These are phyloP conservation scores for Accipiter cooperii DNA, from an alignment of 2,113 vertebrate species.

Conservation along the genomic window DNA sequence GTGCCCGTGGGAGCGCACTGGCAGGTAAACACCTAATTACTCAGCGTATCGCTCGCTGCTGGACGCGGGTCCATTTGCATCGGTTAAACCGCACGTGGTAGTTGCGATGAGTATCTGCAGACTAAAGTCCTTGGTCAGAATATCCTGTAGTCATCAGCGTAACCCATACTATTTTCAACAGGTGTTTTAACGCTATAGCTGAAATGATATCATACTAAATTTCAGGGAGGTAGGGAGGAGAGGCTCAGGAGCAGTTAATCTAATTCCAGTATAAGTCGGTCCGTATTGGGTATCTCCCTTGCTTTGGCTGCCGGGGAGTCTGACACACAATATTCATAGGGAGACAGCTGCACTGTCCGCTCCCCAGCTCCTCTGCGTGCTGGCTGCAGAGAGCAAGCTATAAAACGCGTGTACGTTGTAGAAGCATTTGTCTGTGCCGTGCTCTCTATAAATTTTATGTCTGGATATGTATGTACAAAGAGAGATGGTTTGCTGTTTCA, in stretches of 20 bases:
- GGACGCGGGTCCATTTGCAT: accelerated
- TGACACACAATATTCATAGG: constrained; percentile 4
- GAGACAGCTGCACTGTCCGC: background rate
- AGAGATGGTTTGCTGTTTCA: background rate
- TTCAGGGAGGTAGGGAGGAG: background rate
- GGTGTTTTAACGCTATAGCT: background rate
- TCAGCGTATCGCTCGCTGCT: accelerated
- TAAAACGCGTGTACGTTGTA: accelerated
- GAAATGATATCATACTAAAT: background rate
- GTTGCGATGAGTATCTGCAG: background rate
- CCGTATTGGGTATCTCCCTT: background rate
- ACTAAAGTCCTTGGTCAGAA: background rate
- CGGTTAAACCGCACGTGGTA: accelerated
- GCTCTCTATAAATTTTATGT: background rate
- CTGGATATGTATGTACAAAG: accelerated
- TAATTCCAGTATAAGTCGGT: background rate
- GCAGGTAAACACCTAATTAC: background rate
- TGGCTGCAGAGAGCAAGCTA: background rate
- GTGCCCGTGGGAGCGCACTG: accelerated
- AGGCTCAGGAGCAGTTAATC: background rate
- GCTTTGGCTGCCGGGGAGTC: background rate
- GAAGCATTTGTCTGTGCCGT: background rate
- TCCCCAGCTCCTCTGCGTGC: background rate
- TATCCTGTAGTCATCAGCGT: background rate
- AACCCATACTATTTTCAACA: background rate